These are phyloP conservation scores for Pyrrhia umbra DNA, from an alignment of 2,888 invertebrate genomes.

Conservation along the genomic window DNA sequence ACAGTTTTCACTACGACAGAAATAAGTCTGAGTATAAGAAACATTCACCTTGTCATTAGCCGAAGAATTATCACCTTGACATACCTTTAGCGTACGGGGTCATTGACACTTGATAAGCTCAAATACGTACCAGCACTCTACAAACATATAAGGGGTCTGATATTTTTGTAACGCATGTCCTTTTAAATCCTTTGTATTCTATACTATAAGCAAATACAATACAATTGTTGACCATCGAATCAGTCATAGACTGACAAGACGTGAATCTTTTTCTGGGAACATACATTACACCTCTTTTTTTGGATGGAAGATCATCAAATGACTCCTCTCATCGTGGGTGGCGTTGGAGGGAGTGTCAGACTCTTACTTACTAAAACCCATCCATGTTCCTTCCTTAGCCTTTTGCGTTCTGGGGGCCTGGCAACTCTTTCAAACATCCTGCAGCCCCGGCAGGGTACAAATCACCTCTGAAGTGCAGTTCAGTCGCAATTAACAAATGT, in stretches of 20 bases:
- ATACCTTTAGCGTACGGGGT: constrained; percentile 82
- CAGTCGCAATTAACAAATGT: constrained; percentile 24
- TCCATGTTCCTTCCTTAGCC: no score
- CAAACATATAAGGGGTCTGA: constrained; percentile 11
- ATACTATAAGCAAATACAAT: no score
- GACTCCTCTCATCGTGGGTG: no score
- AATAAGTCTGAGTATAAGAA: constrained; percentile 31
- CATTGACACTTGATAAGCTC: constrained; percentile 79
- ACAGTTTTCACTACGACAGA: constrained; percentile 15
- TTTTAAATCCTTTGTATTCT: constrained; percentile 7
- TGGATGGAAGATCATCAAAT: no score
- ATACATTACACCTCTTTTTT: no score
- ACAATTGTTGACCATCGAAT: constrained; percentile 7
- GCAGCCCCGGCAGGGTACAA: no score
- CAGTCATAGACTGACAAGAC: not conserved
- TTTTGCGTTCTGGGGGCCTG: no score
- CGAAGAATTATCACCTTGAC: constrained; percentile 80
- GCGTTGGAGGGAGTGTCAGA: no score
- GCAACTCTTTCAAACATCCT: no score
- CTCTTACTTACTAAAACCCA: no score
- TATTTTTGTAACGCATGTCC: constrained; percentile 23
- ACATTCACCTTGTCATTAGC: constrained; percentile 71
- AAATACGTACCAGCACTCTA: constrained; percentile 41
- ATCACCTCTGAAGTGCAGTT: constrained; percentile 12
- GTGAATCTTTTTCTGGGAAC: no score